phyloP scores from a whole-genome alignment of 2,113 vertebrate genomes.

The Tragelaphus buxtoni region DNA sequence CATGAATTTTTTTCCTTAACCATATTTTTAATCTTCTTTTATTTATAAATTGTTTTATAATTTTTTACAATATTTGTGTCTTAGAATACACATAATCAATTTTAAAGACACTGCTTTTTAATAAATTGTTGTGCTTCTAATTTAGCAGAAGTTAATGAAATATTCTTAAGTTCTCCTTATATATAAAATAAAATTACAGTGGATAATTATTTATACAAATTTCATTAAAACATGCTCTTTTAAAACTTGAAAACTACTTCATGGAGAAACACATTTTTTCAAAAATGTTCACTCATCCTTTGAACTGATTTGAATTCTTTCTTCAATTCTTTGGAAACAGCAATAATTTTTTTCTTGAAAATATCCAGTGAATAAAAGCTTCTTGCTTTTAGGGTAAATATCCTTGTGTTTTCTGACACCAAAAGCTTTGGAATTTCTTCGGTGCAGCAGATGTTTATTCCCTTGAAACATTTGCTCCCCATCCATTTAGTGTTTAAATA shows the following conservation, averaged over 20 bases:
- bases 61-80: neutral
- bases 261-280: slow-evolving; percentile 23
- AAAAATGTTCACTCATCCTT: neutral
- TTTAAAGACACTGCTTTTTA: neutral
- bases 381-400: neutral
- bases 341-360: slow-evolving; percentile 51
- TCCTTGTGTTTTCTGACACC: slow-evolving; percentile 21
- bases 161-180: neutral
- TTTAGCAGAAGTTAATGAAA: neutral
- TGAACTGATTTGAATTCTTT: slow-evolving; percentile 30
- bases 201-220: neutral
- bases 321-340: slow-evolving; percentile 19
- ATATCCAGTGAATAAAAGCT: neutral
- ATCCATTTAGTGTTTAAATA: slow-evolving; percentile 49
- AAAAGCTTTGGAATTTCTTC: slow-evolving; percentile 15
- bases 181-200: neutral
- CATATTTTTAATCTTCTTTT: neutral
- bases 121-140: neutral
- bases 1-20: neutral
- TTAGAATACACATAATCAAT: neutral
- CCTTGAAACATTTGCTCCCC: neutral
- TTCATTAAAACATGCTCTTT: neutral
- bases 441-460: neutral
- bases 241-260: neutral
- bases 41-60: neutral